These are phyloP conservation scores for Todiramphus chloris DNA, from an alignment of 2,113 vertebrate genomes.

Conservation along the genomic window DNA sequence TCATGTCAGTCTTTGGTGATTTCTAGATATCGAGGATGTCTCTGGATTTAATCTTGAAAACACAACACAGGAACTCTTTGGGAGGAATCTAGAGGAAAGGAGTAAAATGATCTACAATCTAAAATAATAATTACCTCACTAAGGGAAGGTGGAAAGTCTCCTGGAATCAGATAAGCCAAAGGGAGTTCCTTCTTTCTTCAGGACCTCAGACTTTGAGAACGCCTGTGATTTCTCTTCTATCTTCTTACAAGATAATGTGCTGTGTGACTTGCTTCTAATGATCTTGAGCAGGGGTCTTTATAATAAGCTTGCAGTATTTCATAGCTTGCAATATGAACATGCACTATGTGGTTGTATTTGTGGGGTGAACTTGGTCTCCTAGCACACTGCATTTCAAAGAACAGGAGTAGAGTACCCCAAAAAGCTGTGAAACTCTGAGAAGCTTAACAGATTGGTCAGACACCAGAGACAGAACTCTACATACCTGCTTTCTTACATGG, in stretches of 20 bases:
- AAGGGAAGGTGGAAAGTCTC: neutral
- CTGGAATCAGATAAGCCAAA: neutral
- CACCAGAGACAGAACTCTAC: neutral
- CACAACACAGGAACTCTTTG: neutral
- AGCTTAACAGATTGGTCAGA: neutral
- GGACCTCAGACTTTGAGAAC: neutral
- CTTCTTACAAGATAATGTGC: neutral
- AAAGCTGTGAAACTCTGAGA: neutral
- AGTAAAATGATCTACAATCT: neutral
- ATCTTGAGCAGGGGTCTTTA: neutral
- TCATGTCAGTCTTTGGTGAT: neutral
- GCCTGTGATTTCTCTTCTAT: neutral
- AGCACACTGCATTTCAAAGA: neutral
- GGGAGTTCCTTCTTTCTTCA: neutral
- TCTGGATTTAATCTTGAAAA: neutral
- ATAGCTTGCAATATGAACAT: neutral
- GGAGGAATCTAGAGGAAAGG: neutral
- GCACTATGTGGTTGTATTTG: neutral
- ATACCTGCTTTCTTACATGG: neutral
- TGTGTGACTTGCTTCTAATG: neutral
- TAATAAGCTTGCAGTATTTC: neutral
- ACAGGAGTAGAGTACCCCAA: neutral
- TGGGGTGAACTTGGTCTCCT: neutral
- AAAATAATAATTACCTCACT: neutral
- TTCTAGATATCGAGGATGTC: neutral